phyloP scores from a whole-genome alignment of 2,113 vertebrate genomes.

The Epinephelus lanceolatus region DNA sequence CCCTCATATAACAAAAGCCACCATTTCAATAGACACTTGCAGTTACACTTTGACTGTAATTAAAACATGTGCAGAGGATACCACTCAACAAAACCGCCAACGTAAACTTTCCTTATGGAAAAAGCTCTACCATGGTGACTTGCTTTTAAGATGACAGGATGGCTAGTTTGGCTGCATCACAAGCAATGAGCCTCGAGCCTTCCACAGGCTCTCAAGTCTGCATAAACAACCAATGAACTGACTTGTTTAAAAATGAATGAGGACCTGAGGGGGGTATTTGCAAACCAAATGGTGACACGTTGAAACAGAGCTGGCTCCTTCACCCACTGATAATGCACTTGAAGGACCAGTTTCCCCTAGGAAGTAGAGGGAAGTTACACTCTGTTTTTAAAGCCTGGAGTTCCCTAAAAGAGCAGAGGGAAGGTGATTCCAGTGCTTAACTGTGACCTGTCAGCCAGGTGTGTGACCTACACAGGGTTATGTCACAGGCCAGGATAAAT shows the following conservation, averaged over 20 bases:
- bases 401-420: constrained; percentile 9
- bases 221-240: constrained; percentile 49
- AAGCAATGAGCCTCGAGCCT: constrained; percentile 43
- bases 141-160: constrained; percentile 30
- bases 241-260: constrained; percentile 65
- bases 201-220: constrained; percentile 28
- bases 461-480: not conserved
- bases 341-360: constrained; percentile 38
- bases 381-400: constrained; percentile 12
- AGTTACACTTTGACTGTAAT: not conserved
- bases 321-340: constrained; percentile 26
- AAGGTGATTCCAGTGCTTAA: constrained; percentile 16
- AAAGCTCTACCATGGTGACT: not conserved
- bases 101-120: not conserved
- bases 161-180: constrained; percentile 42
- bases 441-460: not conserved
- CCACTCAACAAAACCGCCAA: too few species aligned
- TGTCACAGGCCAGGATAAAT: not conserved
- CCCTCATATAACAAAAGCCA: constrained; percentile 8
- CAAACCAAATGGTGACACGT: constrained; percentile 54
- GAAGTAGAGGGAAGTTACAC: constrained; percentile 4
- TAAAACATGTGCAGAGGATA: not conserved
- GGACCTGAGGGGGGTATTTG: constrained; percentile 58
- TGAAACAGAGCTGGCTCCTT: constrained; percentile 34
- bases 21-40: not conserved